Evolutionary conservation across 2,888 invertebrate species (phyloP).

Genomic region (Ophonus ardosiacus): DNA sequence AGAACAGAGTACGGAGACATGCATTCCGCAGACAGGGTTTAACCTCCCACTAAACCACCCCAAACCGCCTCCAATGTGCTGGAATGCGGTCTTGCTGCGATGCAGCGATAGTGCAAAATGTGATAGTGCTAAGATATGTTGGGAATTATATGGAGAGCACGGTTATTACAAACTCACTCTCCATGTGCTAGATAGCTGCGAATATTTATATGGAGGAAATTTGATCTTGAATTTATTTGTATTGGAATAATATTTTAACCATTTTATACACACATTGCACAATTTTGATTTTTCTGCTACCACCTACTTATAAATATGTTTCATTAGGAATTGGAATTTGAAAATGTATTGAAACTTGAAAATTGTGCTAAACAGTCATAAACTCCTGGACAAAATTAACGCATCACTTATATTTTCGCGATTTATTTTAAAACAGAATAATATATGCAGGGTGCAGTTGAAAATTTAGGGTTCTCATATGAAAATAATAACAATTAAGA

Average conservation of each 20-base stretch:
- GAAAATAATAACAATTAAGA: too few species aligned
- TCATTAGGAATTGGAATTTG: too few species aligned
- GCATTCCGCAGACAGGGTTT: not conserved
- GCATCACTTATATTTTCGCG: too few species aligned
- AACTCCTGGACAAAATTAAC: too few species aligned
- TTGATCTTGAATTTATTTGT: not conserved
- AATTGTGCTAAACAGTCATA: too few species aligned
- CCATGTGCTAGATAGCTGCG: not conserved
- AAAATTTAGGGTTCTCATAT: too few species aligned
- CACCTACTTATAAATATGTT: too few species aligned
- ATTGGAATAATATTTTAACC: not conserved
- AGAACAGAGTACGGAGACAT: conserved; percentile 29
- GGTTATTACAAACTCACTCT: not conserved
- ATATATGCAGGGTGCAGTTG: too few species aligned
- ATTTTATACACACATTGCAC: too few species aligned
- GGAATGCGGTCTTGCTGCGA: conserved; percentile 18
- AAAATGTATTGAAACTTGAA: too few species aligned
- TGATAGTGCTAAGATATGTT: not conserved
- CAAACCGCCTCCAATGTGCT: not conserved
- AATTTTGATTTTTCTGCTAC: too few species aligned
- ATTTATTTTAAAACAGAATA: too few species aligned
- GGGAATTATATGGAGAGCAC: not conserved
- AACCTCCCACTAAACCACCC: not conserved
- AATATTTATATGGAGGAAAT: not conserved
- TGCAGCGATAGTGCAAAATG: conserved; percentile 15